Percentiles rank a stretch among this genome's conserved stretches.
Conservation (phyloP, 1,140 invertebrate species). For the Microplitis mediator region DNA sequence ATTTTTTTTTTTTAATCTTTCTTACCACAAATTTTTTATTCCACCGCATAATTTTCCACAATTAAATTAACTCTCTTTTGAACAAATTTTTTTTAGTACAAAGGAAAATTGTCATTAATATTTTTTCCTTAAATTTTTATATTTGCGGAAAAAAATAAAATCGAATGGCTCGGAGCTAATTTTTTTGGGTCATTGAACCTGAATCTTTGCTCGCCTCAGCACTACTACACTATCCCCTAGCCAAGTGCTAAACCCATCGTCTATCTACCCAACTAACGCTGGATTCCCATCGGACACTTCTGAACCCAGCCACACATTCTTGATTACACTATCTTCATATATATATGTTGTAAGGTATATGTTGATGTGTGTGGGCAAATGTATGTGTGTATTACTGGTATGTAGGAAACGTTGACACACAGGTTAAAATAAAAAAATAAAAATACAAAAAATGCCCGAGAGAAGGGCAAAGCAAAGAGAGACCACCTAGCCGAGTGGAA, state of each 20-base stretch:
- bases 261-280: slow-evolving; percentile 7
- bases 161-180: too few species aligned
- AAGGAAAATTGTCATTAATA: not conserved
- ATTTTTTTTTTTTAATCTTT: too few species aligned
- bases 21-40: too few species aligned
- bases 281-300: slow-evolving; percentile 10
- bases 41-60: too few species aligned
- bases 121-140: too few species aligned
- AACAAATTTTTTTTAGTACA: not conserved
- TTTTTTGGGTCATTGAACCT: slow-evolving; percentile 5
- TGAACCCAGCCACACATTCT: slow-evolving; percentile 6
- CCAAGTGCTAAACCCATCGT: slow-evolving; percentile 2
- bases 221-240: not conserved
- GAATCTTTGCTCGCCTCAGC: not conserved
- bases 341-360: not conserved
- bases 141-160: too few species aligned
- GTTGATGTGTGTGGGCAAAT: too few species aligned
- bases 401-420: too few species aligned
- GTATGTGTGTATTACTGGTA: too few species aligned
- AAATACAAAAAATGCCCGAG: not conserved
- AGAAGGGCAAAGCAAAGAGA: not conserved
- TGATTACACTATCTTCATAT: not conserved
- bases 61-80: too few species aligned
- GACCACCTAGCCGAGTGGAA: not conserved
- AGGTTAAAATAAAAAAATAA: too few species aligned